These are phyloP conservation scores for Pseudorasbora parva DNA, from an alignment of 2,113 vertebrate genomes.

Conservation along the genomic window DNA sequence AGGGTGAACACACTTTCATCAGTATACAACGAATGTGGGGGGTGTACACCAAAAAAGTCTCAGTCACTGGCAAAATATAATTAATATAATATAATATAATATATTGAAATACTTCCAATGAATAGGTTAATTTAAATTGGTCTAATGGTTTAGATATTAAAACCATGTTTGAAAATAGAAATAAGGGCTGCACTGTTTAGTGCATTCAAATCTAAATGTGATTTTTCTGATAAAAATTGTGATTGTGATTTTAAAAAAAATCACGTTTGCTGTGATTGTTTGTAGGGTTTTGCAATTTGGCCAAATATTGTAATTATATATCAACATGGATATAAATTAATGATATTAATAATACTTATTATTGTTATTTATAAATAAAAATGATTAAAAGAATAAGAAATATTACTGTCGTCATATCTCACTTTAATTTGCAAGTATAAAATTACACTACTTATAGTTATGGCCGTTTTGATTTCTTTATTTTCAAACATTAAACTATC, in stretches of 20 bases:
- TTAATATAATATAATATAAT: too few species aligned
- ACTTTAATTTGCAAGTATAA: neutral
- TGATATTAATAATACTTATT: neutral
- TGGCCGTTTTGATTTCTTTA: neutral
- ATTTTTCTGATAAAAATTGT: neutral
- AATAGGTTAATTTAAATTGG: neutral
- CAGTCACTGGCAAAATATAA: too few species aligned
- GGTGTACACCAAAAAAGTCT: too few species aligned
- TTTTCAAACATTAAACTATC: too few species aligned
- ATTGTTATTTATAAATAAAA: neutral
- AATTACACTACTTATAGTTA: neutral
- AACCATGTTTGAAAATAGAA: neutral
- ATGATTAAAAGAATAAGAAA: neutral
- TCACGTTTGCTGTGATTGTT: neutral
- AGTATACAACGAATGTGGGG: too few species aligned
- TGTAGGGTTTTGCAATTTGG: neutral
- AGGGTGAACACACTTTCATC: too few species aligned
- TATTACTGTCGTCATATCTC: neutral
- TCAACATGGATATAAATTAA: neutral
- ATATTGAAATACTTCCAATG: too few species aligned
- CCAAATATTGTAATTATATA: neutral
- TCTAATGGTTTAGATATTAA: neutral
- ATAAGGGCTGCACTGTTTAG: neutral
- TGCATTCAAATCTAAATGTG: accelerated
- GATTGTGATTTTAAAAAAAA: neutral